These are phyloP conservation scores for Actinernus sp. DNA, from an alignment of 92 coral and sea anemone genomes.

Conservation along the genomic window DNA sequence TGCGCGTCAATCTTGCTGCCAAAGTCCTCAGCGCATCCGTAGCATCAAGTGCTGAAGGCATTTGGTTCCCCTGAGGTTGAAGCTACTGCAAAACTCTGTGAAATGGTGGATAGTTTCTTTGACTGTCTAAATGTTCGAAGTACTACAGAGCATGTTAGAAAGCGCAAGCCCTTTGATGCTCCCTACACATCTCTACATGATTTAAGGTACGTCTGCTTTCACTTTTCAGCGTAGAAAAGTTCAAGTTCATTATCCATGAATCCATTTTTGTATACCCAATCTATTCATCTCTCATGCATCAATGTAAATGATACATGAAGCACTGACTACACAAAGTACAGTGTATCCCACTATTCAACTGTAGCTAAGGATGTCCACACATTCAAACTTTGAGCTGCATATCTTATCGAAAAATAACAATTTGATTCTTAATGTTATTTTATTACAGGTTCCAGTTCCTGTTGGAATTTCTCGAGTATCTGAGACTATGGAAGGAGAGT, in stretches of 20 bases:
- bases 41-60: slow-evolving; percentile 53
- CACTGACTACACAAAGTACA: too few species aligned
- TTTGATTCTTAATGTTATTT: not conserved
- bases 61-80: slow-evolving; percentile 72
- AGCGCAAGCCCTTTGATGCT: slow-evolving; percentile 72
- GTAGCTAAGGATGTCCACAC: too few species aligned
- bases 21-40: slow-evolving; percentile 75
- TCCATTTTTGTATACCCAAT: too few species aligned
- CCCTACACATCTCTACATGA: slow-evolving; percentile 63
- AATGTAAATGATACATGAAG: too few species aligned
- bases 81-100: slow-evolving; percentile 73
- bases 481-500: slow-evolving; percentile 56
- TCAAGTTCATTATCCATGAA: not conserved
- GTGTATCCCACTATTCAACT: too few species aligned
- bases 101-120: slow-evolving; percentile 71
- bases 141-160: slow-evolving; percentile 59
- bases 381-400: too few species aligned
- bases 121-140: slow-evolving; percentile 80
- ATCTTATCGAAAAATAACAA: too few species aligned
- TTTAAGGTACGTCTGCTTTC: slow-evolving; percentile 20
- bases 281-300: too few species aligned
- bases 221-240: not conserved
- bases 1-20: slow-evolving; percentile 79
- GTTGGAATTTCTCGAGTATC: slow-evolving; percentile 45
- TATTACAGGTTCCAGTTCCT: slow-evolving; percentile 26